Base-by-base conservation (phyloP, 2,888 invertebrate genomes). In the Drosophila limbata region DNA sequence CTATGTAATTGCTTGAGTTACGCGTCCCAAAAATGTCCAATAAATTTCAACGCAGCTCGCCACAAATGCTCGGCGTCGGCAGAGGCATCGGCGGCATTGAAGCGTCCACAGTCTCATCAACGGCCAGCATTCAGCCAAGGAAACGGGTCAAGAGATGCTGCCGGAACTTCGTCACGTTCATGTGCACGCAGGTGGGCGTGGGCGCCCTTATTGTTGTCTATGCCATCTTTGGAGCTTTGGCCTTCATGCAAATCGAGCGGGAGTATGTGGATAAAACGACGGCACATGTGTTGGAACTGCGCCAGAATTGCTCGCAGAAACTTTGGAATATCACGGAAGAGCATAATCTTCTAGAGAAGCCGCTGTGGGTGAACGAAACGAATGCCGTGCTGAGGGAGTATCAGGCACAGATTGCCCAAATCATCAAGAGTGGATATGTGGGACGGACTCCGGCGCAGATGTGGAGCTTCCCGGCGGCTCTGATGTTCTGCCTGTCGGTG, bases 141-240 rank as follows among this genome's bases (percentile, higher is more conserved):
- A 96, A 96, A 89, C 96, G 95, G 89, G 94, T 97, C 63, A 97
- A 96, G 92, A 96, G 97, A 90, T 97, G 97, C 91, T 96, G 96
- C 87, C 94, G 97, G 45, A 97, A 97, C 92, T 94, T 97, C 81
- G 95, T 97, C 63, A 97, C 97, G 8, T 97, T 97, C 90, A 97
- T 97, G 97, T 97, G 97, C 93, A 97, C 97, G 8, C 97, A 97
- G 94, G 96, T 96, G 88, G 97, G 97, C 79, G 97, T 97, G 37
- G 97, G 97, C 62, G 97, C 96, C 9, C 93, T 97, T 17, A 96
- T 97, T 48, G 96, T 97, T 3, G 95, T 97, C 75, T 97, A 97
- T 91, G 96, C 97, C 31, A 95, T 97, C 61, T 95, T 97, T 33
- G 97, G 97, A 0, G 97, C 97, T 0, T 94, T 96, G 17, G 95